Percentiles rank a stretch among this genome's conserved stretches.
These are phyloP conservation scores for Clarias magur DNA, from an alignment of 2,113 vertebrate genomes.

Conservation along the genomic window DNA sequence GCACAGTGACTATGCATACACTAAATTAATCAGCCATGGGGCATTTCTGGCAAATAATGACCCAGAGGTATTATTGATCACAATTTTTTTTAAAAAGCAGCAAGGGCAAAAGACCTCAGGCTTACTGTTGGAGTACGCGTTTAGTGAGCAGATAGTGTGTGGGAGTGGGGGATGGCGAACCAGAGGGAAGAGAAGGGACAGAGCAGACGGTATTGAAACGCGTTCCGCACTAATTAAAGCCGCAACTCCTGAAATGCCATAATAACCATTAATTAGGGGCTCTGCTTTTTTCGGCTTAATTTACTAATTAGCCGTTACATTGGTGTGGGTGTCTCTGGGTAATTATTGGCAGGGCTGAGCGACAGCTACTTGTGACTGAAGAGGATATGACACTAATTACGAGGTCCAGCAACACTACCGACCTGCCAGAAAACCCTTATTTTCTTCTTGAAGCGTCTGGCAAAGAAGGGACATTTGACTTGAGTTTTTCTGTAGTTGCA, in stretches of 20 bases:
- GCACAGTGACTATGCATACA: constrained; percentile 82
- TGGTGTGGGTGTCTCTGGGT: constrained; percentile 85
- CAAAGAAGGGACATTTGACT: constrained; percentile 25
- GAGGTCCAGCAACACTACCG: constrained; percentile 62
- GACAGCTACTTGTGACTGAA: constrained; percentile 87
- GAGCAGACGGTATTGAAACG: constrained; percentile 72
- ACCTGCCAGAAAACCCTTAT: constrained; percentile 60
- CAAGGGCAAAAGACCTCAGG: constrained; percentile 23
- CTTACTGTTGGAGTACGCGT: not conserved
- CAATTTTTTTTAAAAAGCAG: constrained; percentile 10
- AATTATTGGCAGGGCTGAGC: constrained; percentile 87
- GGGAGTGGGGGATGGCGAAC: constrained; percentile 26
- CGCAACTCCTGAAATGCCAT: constrained; percentile 98
- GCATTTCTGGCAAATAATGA: constrained; percentile 66
- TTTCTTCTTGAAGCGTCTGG: constrained; percentile 52
- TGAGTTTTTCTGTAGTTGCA: constrained; percentile 5
- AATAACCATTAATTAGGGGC: constrained; percentile 99
- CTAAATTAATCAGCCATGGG: constrained; percentile 83
- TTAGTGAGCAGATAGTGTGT: constrained; percentile 33
- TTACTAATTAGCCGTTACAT: constrained; percentile 96
- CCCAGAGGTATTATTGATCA: constrained; percentile 45
- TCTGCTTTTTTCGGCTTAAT: constrained; percentile 99
- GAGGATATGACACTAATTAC: constrained; percentile 91
- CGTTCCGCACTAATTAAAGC: constrained; percentile 96
- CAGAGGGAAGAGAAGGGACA: constrained; percentile 46